Base-by-base conservation (phyloP, 2,113 vertebrate genomes). In the Lepus timidus region DNA sequence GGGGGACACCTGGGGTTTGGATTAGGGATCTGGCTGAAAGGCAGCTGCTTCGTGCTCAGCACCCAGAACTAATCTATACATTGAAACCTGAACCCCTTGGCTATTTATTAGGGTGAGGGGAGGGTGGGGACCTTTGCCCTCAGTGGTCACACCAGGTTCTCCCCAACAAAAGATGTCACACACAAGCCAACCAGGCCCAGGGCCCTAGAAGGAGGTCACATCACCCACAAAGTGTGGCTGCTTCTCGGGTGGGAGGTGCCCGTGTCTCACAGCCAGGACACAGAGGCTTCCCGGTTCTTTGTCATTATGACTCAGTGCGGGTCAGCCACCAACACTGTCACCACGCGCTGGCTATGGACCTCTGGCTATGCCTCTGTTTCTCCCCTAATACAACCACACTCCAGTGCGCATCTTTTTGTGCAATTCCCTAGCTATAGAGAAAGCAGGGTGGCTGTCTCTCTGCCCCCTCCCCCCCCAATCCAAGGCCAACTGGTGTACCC, bases 71-170 rank as follows among this genome's bases (percentile, higher is more conserved):
- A 67, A 97, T 80, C 68, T 79, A 33, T 83, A 83, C 55, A 27
- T 52, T 86, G 96, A 95, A 97, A 95, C 70, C 88, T 36, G 91
- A 95, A 67, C 82, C 12, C 4, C 27, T 68, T 27, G 73, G 39
- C 62, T 82, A n/a, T 87, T 81, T 75, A 94, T 27, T 73, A 68
- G 76, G 1, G 81, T 33, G 61, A 23, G 27, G 1, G 4, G 58
- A 36, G 52, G 25, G 55, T 2, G 17, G 9, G 44, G 62, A 33
- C 20, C n/a, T 25, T 31, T 71, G 39, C 29, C 39, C 61, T 39
- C 19, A 36, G 51, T 4, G 14, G 25, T 58, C 22, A 9, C 4
- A 20, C 44, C 27, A 6, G 31, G 49, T n/a, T 68, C 85, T 55
- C 27, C 25, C 55, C 74, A 29, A 14, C 25, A 4, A 20, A 33